phyloP scores from a whole-genome alignment of 2,797 vertebrate genomes.

The Myripristis jacobus region DNA sequence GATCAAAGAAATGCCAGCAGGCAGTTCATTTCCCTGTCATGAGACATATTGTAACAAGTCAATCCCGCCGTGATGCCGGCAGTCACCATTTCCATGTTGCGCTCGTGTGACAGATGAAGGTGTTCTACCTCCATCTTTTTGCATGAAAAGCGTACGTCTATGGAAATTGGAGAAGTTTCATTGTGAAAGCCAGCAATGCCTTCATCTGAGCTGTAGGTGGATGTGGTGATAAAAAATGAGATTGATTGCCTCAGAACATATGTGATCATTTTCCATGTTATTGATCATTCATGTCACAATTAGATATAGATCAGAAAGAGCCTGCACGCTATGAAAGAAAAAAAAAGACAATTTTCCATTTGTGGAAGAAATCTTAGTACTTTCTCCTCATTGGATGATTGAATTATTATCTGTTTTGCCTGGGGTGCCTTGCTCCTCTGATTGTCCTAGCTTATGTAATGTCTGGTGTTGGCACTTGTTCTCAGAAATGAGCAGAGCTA shows the following conservation, averaged over 20 bases:
- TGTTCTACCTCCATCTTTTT: neutral
- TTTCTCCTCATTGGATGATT: too few relatives aligned
- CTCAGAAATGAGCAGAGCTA: too few relatives aligned
- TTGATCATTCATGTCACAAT: conserved; percentile 25
- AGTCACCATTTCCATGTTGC: neutral
- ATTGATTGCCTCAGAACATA: neutral
- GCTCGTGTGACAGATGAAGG: neutral
- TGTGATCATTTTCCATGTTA: conserved; percentile 27
- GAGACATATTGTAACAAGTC: conserved; percentile 31
- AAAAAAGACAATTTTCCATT: too few relatives aligned
- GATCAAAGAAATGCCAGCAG: conserved; percentile 56
- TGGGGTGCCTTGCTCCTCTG: too few relatives aligned
- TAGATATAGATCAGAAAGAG: neutral
- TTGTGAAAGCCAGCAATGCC: too few relatives aligned
- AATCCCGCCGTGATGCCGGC: conserved; percentile 32
- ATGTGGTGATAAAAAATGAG: neutral
- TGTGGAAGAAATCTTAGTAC: too few relatives aligned
- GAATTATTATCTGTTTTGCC: too few relatives aligned
- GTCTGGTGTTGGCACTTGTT: too few relatives aligned
- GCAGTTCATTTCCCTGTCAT: conserved; percentile 58
- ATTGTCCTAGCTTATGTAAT: too few relatives aligned
- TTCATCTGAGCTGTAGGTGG: neutral
- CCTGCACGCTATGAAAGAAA: too few relatives aligned
- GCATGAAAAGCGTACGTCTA: neutral
- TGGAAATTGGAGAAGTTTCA: too few relatives aligned